Conservation (phyloP, 2,113 vertebrate species). For the Grallaria varia region DNA sequence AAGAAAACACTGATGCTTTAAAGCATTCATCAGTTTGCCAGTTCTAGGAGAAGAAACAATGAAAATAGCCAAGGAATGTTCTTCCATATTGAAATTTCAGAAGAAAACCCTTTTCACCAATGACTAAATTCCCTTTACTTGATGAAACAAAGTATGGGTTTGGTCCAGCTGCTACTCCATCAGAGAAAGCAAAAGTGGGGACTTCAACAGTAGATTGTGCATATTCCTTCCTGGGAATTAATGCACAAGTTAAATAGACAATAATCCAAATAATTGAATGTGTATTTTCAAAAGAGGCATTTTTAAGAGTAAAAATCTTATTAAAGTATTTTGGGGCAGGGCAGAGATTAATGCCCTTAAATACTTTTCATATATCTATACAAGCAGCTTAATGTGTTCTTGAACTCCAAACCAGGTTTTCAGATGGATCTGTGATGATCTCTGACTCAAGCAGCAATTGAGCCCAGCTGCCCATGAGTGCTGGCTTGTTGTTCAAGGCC, state of each 20-base stretch:
- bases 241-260: not conserved
- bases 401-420: not conserved
- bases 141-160: not conserved
- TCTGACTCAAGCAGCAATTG: not conserved
- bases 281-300: not conserved
- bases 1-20: slow-evolving; percentile 45
- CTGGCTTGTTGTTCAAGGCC: not conserved
- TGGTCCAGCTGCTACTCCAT: not conserved
- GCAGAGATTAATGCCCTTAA: not conserved
- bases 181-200: not conserved
- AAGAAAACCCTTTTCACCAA: not conserved
- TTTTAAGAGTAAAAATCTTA: not conserved
- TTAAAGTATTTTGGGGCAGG: not conserved
- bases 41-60: slow-evolving; percentile 40
- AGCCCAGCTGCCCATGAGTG: not conserved
- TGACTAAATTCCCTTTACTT: not conserved
- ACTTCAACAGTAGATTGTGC: not conserved
- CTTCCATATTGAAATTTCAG: not conserved
- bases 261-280: not conserved
- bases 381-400: not conserved
- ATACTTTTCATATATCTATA: not conserved
- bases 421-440: not conserved
- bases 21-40: slow-evolving; percentile 47
- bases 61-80: not conserved
- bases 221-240: not conserved